Evolutionary conservation across 1,140 invertebrate genomes (phyloP), one percentile per base, ranked within the genome.

Genomic region (Lepidurus couesii): DNA sequence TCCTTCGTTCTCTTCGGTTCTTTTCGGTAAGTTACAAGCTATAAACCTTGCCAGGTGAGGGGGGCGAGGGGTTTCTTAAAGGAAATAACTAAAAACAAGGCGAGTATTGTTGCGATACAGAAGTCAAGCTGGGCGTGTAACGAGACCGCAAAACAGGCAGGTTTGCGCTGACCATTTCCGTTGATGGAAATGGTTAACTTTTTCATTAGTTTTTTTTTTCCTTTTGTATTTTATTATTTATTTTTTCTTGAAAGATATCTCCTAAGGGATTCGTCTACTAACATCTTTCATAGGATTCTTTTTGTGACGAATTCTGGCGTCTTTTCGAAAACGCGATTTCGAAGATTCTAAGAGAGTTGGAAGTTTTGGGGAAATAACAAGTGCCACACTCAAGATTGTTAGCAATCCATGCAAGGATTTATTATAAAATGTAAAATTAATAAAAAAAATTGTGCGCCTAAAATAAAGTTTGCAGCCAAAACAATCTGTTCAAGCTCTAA

Each of bases 361-460:
- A 21, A 65, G 53, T 65, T 65, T 34, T 0, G 34, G 53, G 21
- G 13, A 21, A 65, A 21, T 4, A 21, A 21, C 53, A 65, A 65
- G 53, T 65, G 53, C 53, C 53, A 65, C 53, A 65, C 53, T 65
- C 53, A 65, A 65, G 53, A 65, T 65, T 21, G n/a, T 65, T 65
- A 13, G 6, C 16, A 65, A 65, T 65, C 53, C 53, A n/a, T 65
- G 21, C 16, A 13, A 21, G 21, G 16, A 65, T 16, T 13, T 65
- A n/a, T 65, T 16, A n/a, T 0, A 4, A 34, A 34, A 34, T 34
- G 34, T 4, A 34, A 4, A 34, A 34, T 34, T 34, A 34, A 2
- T 34, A 34, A 34, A 34, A 34, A 9, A 65, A 10, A 65, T 21
- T 65, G 16, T 65, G 53, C 53, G 53, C 53, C 53, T 65, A 65